Evolutionary conservation across 2,113 vertebrate genomes (phyloP), one percentile per base, ranked within the genome.

Genomic region (Engystomops pustulosus): DNA sequence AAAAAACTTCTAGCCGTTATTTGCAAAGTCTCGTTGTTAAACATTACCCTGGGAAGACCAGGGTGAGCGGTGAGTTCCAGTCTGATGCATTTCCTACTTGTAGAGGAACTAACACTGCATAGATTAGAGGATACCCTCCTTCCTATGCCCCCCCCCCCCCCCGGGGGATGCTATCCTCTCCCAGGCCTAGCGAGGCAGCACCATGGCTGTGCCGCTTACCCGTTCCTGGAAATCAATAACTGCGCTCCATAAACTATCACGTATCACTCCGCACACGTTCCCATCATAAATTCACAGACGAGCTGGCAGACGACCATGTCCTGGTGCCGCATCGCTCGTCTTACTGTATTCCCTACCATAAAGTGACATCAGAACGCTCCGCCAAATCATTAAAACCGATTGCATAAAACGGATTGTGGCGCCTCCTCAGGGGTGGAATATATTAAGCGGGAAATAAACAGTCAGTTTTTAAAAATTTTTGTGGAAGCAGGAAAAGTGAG

Each of bases 101-200:
- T n/a, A 83, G 23, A 60, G 55, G 44, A 83, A 75, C 17, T 5
- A 44, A 75, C 70, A 76, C 18, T 25, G n/a, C 30, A 47, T 62
- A 71, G 36, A 36, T 51, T 32, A 70, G 47, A 65, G 70, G 81
- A 83, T 72, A 76, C 74, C 81, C 81, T 51, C 12, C 27, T 51
- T 83, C 71, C 81, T 75, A 27, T 55, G 18, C 38, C 58, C 55
- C 10, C n/a, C n/a, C n/a, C n/a, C n/a, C n/a, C n/a, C n/a, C n/a
- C n/a, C n/a, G n/a, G n/a, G n/a, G n/a, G n/a, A 38, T 23, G 44
- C 9, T 11, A 51, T 41, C 3, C 38, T n/a, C n/a, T n/a, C 18
- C 25, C 3, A 51, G 17, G 0, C 47, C 36, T 36, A 32, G 15
- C 17, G 49, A 76, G 47, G 30, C 18, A 47, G n/a, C n/a, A n/a